These are phyloP conservation scores for Hydroisotoma schaefferi DNA, from an alignment of 2,888 invertebrate species.

Conservation along the genomic window DNA sequence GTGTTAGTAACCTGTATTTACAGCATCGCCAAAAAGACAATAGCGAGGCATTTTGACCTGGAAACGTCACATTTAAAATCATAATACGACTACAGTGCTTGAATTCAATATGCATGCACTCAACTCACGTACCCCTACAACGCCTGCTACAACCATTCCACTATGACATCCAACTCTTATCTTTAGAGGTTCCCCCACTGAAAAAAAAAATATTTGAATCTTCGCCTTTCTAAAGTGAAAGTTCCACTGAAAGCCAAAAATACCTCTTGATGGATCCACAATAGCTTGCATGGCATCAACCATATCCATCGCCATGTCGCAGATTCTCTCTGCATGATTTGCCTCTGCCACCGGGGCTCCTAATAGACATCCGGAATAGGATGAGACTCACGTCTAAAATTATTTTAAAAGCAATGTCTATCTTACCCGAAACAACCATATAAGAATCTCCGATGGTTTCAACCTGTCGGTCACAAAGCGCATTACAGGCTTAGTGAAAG, in stretches of 20 bases:
- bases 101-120: too few relatives aligned
- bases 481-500: too few relatives aligned
- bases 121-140: too few relatives aligned
- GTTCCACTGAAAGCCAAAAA: not conserved
- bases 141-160: constrained; percentile 85
- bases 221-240: too few relatives aligned
- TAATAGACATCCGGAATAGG: not conserved
- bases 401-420: too few relatives aligned
- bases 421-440: constrained; percentile 86
- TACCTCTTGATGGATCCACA: constrained; percentile 38
- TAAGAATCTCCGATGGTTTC: constrained; percentile 98
- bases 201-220: too few relatives aligned
- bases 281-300: constrained; percentile 61
- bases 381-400: not conserved
- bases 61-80: too few relatives aligned
- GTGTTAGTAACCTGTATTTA: constrained; percentile 61
- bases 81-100: too few relatives aligned
- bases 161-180: constrained; percentile 74
- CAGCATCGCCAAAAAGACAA: constrained; percentile 76
- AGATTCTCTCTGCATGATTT: constrained; percentile 86
- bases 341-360: constrained; percentile 78
- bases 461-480: too few relatives aligned
- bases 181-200: constrained; percentile 41
- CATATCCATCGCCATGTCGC: constrained; percentile 96
- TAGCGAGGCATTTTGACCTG: too few relatives aligned